Base-by-base conservation (phyloP, 2,113 vertebrate species). In the Pavo muticus region DNA sequence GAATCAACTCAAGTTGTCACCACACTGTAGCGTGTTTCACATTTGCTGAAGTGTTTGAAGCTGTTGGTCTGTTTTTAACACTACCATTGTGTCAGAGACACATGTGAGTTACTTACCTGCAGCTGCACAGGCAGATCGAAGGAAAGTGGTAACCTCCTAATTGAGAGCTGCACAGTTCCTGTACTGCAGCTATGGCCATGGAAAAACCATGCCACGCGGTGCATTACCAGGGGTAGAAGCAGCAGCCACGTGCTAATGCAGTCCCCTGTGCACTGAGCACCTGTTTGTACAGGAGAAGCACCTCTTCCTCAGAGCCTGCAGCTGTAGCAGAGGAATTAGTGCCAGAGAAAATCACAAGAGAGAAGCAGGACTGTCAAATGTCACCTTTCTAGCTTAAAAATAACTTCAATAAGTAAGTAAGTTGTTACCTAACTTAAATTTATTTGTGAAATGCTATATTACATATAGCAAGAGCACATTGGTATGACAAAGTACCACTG, bases 361-460 rank as follows among this genome's bases (percentile, higher is more conserved):
- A 65, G 37, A 78, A 79, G 39, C 52, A 72, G 69, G 85, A 54
- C 10, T 0, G 1, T 11, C n/a, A 75, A 57, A 48, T 10, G 17
- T 30, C 54, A 67, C 6, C 37, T 50, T 73, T 64, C 39, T 77
- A n/a, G 32, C 57, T 91, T 65, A 25, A 83, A 77, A 89, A 74
- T 20, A 11, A 93, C 32, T 70, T 69, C 56, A 61, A 35, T 35
- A 35, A 35, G 35, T 35, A 35, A 35, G 8, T 57, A 14, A 81
- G 5, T 68, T 44, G 59, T 87, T 87, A 84, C 35, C 88, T 85
- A 70, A 92, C 37, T 88, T 89, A 72, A 17, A 88, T 96, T 97
- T 96, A 97, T 96, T 97, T 94, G 77, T 93, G 88, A 97, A 97
- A 94, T 92, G 91, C 88, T 94, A 78, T 93, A 95, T 94, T 78